These are phyloP conservation scores for Halichoeres trimaculatus DNA, from an alignment of 2,113 vertebrate species.

Conservation along the genomic window DNA sequence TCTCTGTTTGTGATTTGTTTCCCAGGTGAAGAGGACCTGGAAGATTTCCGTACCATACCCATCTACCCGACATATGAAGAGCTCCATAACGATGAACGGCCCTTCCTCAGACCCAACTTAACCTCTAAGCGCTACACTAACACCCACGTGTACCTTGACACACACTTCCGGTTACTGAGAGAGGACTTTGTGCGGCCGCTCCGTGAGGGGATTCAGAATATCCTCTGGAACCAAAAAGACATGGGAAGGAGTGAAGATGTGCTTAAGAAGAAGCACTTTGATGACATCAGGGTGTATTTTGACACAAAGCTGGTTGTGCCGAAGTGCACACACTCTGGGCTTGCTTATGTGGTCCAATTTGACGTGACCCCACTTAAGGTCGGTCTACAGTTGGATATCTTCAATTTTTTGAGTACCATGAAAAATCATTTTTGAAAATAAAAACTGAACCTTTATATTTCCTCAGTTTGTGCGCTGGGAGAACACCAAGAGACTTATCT, in stretches of 20 bases:
- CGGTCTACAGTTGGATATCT: conserved; percentile 19
- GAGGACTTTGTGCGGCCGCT: conserved; percentile 95
- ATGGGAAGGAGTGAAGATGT: conserved; percentile 64
- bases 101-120: conserved; percentile 90
- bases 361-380: conserved; percentile 85
- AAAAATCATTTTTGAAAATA: not conserved
- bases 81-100: conserved; percentile 83
- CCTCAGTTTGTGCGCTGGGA: conserved; percentile 89
- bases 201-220: conserved; percentile 89
- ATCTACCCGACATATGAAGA: conserved; percentile 90
- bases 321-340: conserved; percentile 83
- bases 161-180: conserved; percentile 93
- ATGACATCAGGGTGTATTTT: conserved; percentile 91
- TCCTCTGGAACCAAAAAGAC: conserved; percentile 80
- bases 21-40: conserved; percentile 68
- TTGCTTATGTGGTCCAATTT: conserved; percentile 90
- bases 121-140: conserved; percentile 85
- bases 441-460: not conserved
- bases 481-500: conserved; percentile 92
- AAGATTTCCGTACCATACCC: conserved; percentile 85
- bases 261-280: conserved; percentile 84
- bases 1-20: not conserved
- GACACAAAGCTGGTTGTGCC: conserved; percentile 84
- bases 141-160: conserved; percentile 90
- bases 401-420: not conserved